Conservation (phyloP, 1,140 invertebrate genomes). For the Trichonephila clavipes region DNA sequence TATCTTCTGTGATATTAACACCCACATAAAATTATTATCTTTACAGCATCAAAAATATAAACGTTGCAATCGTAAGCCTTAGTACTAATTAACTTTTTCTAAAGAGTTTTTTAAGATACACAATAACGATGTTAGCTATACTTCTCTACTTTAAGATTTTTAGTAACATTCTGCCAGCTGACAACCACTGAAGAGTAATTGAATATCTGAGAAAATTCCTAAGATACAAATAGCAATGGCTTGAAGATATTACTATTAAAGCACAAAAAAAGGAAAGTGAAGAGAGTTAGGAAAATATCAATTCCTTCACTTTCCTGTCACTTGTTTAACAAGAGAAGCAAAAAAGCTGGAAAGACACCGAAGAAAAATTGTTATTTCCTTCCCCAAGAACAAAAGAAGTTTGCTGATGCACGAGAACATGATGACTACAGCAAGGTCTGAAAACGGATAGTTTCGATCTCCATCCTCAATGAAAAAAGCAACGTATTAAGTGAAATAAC, state of each 20-base stretch:
- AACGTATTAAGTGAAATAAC: slow-evolving; percentile 57
- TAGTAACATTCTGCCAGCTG: no score
- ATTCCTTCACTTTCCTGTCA: not conserved
- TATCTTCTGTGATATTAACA: no score
- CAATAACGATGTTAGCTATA: no score
- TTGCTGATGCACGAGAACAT: slow-evolving; percentile 63
- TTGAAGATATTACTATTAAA: not conserved
- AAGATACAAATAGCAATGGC: not conserved
- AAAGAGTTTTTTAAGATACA: no score
- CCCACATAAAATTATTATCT: no score
- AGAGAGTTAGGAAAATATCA: slow-evolving; percentile 48
- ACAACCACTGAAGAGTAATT: no score
- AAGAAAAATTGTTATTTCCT: slow-evolving; percentile 46
- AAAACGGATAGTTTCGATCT: slow-evolving; percentile 51
- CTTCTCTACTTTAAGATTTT: no score
- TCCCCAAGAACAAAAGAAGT: slow-evolving; percentile 43
- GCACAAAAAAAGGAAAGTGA: not conserved
- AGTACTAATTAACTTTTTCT: no score
- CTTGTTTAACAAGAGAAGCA: slow-evolving; percentile 49
- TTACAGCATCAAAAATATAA: no score
- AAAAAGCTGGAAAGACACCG: slow-evolving; percentile 41
- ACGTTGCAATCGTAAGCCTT: no score
- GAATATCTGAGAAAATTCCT: no score
- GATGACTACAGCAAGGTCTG: slow-evolving; percentile 26
- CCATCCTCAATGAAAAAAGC: not conserved